Evolutionary conservation across 2,888 invertebrate species (phyloP).

Genomic region (Drosophila kuntzei): DNA sequence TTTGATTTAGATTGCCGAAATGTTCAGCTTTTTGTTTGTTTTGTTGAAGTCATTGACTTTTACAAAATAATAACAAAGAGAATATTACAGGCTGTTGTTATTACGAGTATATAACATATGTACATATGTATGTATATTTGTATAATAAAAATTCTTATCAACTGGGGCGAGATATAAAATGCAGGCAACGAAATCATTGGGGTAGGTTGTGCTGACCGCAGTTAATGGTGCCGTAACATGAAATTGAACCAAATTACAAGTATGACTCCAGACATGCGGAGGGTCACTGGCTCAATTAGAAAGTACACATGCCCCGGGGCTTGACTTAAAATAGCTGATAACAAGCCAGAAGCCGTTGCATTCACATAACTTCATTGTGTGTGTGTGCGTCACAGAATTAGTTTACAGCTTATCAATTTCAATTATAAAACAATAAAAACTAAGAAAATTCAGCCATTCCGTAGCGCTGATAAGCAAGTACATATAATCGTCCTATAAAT

Average conservation of each 20-base stretch:
- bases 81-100: background rate
- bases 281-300: slow-evolving; percentile 66
- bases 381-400: slow-evolving; percentile 50
- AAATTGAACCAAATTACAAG: slow-evolving; percentile 48
- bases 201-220: slow-evolving; percentile 62
- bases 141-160: slow-evolving; percentile 59
- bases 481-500: slow-evolving; percentile 39
- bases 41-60: slow-evolving; percentile 67
- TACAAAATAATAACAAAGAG: background rate
- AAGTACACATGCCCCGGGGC: slow-evolving; percentile 11
- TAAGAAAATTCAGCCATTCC: slow-evolving; percentile 32
- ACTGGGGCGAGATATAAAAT: slow-evolving; percentile 18
- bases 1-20: slow-evolving; percentile 39
- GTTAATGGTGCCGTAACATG: slow-evolving; percentile 59
- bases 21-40: background rate
- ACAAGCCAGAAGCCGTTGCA: slow-evolving; percentile 14
- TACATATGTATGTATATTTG: slow-evolving; percentile 4
- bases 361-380: slow-evolving; percentile 30
- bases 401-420: slow-evolving; percentile 57
- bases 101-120: background rate
- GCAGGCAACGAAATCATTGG: slow-evolving; percentile 47
- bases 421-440: slow-evolving; percentile 64
- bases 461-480: slow-evolving; percentile 53
- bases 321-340: slow-evolving; percentile 20
- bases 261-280: slow-evolving; percentile 17